phyloP scores from a whole-genome alignment of 2,888 invertebrate species.

The Phalera bucephala region DNA sequence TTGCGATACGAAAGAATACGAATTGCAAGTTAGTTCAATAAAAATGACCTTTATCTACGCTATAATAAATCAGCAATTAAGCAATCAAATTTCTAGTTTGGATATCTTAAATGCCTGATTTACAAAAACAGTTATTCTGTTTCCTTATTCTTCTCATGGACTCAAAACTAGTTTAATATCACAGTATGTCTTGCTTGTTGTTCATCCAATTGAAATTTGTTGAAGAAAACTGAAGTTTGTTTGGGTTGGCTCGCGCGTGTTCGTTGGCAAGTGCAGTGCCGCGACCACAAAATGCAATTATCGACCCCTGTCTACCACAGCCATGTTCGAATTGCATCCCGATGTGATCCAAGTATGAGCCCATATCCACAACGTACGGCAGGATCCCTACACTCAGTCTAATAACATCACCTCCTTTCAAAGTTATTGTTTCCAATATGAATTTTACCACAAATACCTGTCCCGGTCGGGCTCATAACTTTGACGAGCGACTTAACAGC shows the following conservation, averaged over 20 bases:
- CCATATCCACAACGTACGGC: slow-evolving; percentile 32
- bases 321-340: slow-evolving; percentile 74
- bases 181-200: slow-evolving; percentile 18
- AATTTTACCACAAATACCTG: slow-evolving; percentile 5
- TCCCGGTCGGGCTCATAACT: background rate
- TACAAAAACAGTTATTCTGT: too few relatives aligned
- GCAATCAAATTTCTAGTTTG: too few relatives aligned
- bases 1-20: too few relatives aligned
- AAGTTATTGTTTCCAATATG: slow-evolving; percentile 7
- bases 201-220: slow-evolving; percentile 63
- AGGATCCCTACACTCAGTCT: slow-evolving; percentile 17
- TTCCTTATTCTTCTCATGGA: too few relatives aligned
- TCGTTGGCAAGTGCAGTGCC: slow-evolving; percentile 59
- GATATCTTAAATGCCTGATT: too few relatives aligned
- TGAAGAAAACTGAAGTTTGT: slow-evolving; percentile 71
- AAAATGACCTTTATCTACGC: too few relatives aligned
- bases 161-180: too few relatives aligned
- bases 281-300: slow-evolving; percentile 81
- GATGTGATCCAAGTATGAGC: slow-evolving; percentile 55
- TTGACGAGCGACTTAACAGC: background rate
- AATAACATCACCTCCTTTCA: slow-evolving; percentile 1
- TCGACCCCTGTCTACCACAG: slow-evolving; percentile 74
- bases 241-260: slow-evolving; percentile 71
- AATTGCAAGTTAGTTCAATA: too few relatives aligned
- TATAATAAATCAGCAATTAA: too few relatives aligned